A percentile compares a stretch with the other conserved stretches of the same genome.
Evolutionary conservation across 2,797 vertebrate species (phyloP).

Genomic region (Momotus momota): DNA sequence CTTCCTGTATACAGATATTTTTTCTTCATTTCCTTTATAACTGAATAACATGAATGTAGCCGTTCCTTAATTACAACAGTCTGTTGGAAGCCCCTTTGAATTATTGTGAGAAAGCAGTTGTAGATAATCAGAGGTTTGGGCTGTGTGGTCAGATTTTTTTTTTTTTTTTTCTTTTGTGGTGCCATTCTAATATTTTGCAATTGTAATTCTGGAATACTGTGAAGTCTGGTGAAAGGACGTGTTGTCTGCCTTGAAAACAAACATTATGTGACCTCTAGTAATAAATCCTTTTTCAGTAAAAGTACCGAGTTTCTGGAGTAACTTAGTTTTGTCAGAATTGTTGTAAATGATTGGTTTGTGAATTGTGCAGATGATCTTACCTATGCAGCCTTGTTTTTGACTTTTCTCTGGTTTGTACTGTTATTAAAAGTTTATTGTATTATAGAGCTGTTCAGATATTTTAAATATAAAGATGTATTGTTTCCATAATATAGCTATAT

Average conservation of each 20-base stretch:
- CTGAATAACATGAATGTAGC: conserved; percentile 23
- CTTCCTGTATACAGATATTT: background rate
- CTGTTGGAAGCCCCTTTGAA: background rate
- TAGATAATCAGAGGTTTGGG: conserved; percentile 3
- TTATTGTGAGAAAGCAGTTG: background rate
- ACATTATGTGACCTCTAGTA: conserved; percentile 76
- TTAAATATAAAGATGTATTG: conserved; percentile 89
- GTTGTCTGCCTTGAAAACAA: conserved; percentile 70
- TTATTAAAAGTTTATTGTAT: conserved; percentile 94
- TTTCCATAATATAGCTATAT: conserved; percentile 88
- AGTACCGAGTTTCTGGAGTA: conserved; percentile 86
- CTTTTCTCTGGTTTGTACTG: conserved; percentile 88
- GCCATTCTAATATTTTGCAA: conserved; percentile 33
- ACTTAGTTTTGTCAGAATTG: conserved; percentile 73
- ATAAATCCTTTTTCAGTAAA: conserved; percentile 73
- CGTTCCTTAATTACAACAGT: background rate
- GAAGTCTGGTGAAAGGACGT: conserved; percentile 59
- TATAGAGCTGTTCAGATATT: conserved; percentile 93
- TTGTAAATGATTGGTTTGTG: conserved; percentile 83
- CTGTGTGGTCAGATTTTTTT: background rate
- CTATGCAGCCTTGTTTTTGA: conserved; percentile 94
- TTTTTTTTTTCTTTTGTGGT: background rate
- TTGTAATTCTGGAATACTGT: conserved; percentile 56
- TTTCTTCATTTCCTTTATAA: background rate
- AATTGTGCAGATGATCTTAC: conserved; percentile 88